A percentile compares a stretch with the other conserved stretches of the same genome.
phyloP scores from a whole-genome alignment of 2,888 invertebrate species.

The Isotomurus palustris region DNA sequence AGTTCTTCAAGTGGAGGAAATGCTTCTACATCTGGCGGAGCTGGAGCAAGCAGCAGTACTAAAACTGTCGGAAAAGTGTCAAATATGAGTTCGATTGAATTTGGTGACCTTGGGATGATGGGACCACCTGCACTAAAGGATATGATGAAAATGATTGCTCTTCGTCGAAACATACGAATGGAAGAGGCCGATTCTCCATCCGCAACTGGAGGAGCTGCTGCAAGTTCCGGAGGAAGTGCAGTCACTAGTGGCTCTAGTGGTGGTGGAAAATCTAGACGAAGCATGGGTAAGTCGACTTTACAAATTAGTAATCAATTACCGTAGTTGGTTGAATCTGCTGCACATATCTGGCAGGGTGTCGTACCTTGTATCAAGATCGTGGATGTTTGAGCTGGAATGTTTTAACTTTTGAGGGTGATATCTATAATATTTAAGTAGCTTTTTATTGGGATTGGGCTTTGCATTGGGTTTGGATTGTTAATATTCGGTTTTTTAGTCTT shows the following conservation, averaged over 20 bases:
- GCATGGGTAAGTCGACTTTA: conserved; percentile 33
- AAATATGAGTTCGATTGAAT: conserved; percentile 31
- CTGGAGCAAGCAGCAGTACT: neutral
- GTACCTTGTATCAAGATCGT: no score
- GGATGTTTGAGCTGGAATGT: no score
- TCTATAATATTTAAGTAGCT: no score
- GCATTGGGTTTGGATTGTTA: no score
- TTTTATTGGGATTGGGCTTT: no score
- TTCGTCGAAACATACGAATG: conserved; percentile 37
- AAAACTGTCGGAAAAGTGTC: conserved; percentile 24
- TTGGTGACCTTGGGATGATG: conserved; percentile 35
- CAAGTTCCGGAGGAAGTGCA: conserved; percentile 1
- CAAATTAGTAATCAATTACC: neutral
- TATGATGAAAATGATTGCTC: conserved; percentile 44
- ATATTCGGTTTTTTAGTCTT: no score
- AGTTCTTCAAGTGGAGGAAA: conserved; percentile 17
- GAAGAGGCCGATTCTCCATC: conserved; percentile 41
- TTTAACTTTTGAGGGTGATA: no score
- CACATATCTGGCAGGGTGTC: conserved; percentile 15
- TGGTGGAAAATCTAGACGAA: conserved; percentile 38
- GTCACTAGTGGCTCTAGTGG: no score
- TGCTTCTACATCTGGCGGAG: neutral
- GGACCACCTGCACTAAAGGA: conserved; percentile 41
- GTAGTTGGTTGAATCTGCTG: conserved; percentile 13
- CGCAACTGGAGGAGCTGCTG: conserved; percentile 15